Base-by-base conservation (phyloP, 2,113 vertebrate genomes). In the Cyanistes caeruleus region DNA sequence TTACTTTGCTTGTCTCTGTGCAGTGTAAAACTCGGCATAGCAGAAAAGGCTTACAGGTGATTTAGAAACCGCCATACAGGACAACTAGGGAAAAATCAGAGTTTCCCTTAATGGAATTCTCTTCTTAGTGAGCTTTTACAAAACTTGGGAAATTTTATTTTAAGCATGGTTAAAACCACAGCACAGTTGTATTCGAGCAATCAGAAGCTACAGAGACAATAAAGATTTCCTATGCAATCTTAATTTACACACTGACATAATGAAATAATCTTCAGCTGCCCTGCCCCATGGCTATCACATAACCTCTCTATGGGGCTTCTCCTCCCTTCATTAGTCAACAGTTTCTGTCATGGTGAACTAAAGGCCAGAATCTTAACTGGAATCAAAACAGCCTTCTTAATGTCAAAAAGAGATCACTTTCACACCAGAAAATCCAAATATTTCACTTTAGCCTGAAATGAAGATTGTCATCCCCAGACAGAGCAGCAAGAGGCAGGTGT, bases 21-120 rank as follows among this genome's bases (percentile, higher is more conserved):
- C 87, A 72, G 9, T 43, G 51, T 73, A 87, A 76, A 73, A 65
- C 59, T 89, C 33, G 5, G 84, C n/a, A 12, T 31, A 65, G 78
- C 81, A 91, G 84, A 64, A 91, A 82, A 73, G 78, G 64, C 86
- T 84, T 95, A 48, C 79, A 67, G 87, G 67, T 91, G 77, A 87
- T 91, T 87, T 95, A 89, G 58, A 91, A 92, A 89, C 30, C 85
- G n/a, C 81, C 10, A 2, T 39, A 77, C 21, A 51, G 72, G 88
- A 95, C 48, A 89, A 48, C 7, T 39, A 81, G 64, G 76, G 75
- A 69, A 51, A 89, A 90, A 90, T 11, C 4, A 0, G 90, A 90
- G 83, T 86, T 95, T 72, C 56, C 37, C 60, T 81, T 95, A 92
- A 93, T 89, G 77, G 83, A 89, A 95, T 87, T 90, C 59, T 95